Conservation (phyloP, 2,797 vertebrate species). For the Xenentodon cancila region DNA sequence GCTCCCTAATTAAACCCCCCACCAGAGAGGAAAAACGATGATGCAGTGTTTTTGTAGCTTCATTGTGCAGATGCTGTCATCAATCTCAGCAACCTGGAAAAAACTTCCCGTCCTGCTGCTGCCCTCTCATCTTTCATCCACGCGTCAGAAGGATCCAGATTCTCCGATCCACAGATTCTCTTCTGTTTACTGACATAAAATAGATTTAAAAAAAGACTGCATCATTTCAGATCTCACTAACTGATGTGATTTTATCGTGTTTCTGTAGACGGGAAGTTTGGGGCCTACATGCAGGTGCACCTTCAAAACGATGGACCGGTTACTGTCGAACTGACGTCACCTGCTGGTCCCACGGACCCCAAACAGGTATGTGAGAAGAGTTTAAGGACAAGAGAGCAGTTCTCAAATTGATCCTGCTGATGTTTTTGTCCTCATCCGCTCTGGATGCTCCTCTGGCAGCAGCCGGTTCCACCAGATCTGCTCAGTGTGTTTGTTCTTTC, state of each 20-base stretch:
- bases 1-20: conserved; percentile 65
- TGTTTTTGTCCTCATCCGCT: not conserved
- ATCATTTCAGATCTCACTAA: too few relatives aligned
- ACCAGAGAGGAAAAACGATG: conserved; percentile 65
- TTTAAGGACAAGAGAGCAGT: too few relatives aligned
- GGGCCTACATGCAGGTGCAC: conserved; percentile 93
- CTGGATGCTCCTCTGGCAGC: too few relatives aligned
- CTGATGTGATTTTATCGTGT: too few relatives aligned
- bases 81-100: conserved; percentile 54
- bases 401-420: too few relatives aligned
- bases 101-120: conserved; percentile 50
- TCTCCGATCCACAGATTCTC: too few relatives aligned
- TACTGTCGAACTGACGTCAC: conserved; percentile 92
- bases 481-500: too few relatives aligned
- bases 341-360: conserved; percentile 82
- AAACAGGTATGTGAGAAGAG: conserved; percentile 83
- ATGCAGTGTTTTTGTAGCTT: conserved; percentile 55
- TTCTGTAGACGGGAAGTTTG: conserved; percentile 88
- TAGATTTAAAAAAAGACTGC: too few relatives aligned
- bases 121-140: too few relatives aligned
- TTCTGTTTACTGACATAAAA: too few relatives aligned
- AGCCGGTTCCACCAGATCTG: too few relatives aligned
- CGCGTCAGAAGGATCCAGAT: too few relatives aligned
- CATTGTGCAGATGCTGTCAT: conserved; percentile 69
- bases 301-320: conserved; percentile 97